These are phyloP conservation scores for Helicolenus hilgendorfi DNA, from an alignment of 2,797 vertebrate species.

Conservation along the genomic window DNA sequence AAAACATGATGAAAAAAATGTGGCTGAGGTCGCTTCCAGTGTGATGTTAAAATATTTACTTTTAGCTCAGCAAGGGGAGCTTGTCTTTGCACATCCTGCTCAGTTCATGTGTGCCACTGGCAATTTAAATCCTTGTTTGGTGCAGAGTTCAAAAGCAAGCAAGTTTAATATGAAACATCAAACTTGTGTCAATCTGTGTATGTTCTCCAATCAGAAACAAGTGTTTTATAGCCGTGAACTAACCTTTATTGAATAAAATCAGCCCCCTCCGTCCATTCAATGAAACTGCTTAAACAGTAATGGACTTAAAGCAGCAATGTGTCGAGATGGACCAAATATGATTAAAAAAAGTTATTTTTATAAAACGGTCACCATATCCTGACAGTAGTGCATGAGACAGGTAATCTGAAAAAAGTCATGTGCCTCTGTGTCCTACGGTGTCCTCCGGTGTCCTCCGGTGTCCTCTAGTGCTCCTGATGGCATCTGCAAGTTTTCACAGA, in stretches of 20 bases:
- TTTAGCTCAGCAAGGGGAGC: slow-evolving; percentile 36
- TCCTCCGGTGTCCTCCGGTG: too few relatives aligned
- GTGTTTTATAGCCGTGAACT: neutral
- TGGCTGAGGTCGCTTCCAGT: slow-evolving; percentile 37
- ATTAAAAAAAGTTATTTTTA: too few relatives aligned
- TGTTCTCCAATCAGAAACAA: neutral
- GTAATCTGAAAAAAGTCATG: too few relatives aligned
- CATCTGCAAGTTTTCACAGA: too few relatives aligned
- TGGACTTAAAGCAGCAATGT: too few relatives aligned
- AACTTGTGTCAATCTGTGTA: neutral
- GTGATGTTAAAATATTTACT: slow-evolving; percentile 66
- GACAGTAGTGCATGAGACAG: too few relatives aligned
- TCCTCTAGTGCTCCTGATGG: too few relatives aligned
- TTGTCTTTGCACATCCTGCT: slow-evolving; percentile 29
- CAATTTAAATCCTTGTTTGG: slow-evolving; percentile 22
- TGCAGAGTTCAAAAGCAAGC: slow-evolving; percentile 11
- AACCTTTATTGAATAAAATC: neutral
- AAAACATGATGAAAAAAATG: slow-evolving; percentile 16
- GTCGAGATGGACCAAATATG: too few relatives aligned
- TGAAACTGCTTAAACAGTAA: neutral
- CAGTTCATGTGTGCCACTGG: slow-evolving; percentile 1
- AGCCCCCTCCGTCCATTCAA: neutral
- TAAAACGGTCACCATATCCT: too few relatives aligned
- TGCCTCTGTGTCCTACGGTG: too few relatives aligned
- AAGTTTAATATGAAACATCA: neutral